Conservation (phyloP, 2,797 vertebrate species). For the Orestias chungarensis region DNA sequence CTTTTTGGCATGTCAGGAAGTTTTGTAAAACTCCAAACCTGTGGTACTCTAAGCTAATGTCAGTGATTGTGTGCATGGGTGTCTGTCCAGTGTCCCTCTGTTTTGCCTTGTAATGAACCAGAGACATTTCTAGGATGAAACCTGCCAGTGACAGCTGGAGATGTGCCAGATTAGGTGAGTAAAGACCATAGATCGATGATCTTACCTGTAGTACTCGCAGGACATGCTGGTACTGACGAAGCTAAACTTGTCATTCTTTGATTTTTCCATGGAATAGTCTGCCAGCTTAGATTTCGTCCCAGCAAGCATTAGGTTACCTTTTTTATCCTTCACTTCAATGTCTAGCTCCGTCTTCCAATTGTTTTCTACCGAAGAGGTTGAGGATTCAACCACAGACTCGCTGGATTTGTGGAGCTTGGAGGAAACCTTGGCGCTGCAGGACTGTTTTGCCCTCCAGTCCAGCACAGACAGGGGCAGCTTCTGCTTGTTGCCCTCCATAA, state of each 20-base stretch:
- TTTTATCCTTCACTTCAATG: fast-evolving
- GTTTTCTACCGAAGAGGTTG: slow-evolving; percentile 71
- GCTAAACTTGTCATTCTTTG: slow-evolving; percentile 82
- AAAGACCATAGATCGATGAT: fast-evolving
- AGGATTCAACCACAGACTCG: slow-evolving; percentile 70
- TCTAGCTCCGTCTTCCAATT: slow-evolving; percentile 81
- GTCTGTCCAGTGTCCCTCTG: no score
- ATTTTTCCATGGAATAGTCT: slow-evolving; percentile 82
- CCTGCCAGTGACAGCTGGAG: no score
- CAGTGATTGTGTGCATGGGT: no score
- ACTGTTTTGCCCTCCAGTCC: slow-evolving; percentile 76
- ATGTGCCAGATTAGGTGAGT: no score
- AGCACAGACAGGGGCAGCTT: slow-evolving; percentile 71
- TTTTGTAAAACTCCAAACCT: no score
- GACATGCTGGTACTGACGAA: slow-evolving; percentile 80
- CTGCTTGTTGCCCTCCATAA: slow-evolving; percentile 61
- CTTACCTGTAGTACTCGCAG: slow-evolving; percentile 87
- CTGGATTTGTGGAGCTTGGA: slow-evolving; percentile 75
- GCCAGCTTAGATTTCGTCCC: slow-evolving; percentile 81
- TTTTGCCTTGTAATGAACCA: no score
- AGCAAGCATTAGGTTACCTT: slow-evolving; percentile 56
- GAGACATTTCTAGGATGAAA: no score
- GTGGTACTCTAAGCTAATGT: no score
- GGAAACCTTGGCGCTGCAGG: slow-evolving; percentile 74
- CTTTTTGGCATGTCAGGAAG: neutral